Base-by-base conservation (phyloP, 2,113 vertebrate species). In the Pleuronectes platessa region DNA sequence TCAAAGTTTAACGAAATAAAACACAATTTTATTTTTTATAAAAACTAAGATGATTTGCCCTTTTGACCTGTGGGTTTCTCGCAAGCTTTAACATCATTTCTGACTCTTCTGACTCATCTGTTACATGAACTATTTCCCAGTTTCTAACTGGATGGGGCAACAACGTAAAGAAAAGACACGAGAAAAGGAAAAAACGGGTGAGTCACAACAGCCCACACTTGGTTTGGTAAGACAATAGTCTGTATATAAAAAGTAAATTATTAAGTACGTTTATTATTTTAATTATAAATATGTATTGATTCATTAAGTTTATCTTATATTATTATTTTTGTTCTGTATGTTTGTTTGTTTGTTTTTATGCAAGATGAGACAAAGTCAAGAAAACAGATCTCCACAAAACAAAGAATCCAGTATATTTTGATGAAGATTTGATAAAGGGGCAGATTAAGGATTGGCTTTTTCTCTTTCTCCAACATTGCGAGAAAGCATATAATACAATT, bases 61-160 rank as follows among this genome's bases (percentile, higher is more conserved):
- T 71, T 5, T 26, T 78, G 66, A 74, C 65, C 11, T 42, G 2
- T 21, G 24, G 27, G 0, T 0, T 26, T 20, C 9, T 20, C 14
- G 27, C 63, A 5, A 26, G 1, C 5, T 42, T 66, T 45, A 23
- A 74, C 70, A 49, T 49, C n/a, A 35, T 61, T 71, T 70, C 60
- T 83, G 86, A 87, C 58, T 80, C 37, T 5, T 49, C 14, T 49
- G 47, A 49, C 47, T 49, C 47, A 18, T 49, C 47, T 42, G 27
- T 56, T 70, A 64, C 65, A 51, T 73, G 68, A 84, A 82, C 78
- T 65, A 53, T n/a, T 73, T 1, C 27, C n/a, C 3, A 61, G 31
- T 68, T 58, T 24, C 42, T 14, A 54, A 62, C 14, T 11, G 49
- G 27, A 77, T 61, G 55, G 62, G 24, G 71, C 56, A 82, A 86